Base-by-base conservation (phyloP, 1,140 invertebrate species). In the Mactra quadrangularis region DNA sequence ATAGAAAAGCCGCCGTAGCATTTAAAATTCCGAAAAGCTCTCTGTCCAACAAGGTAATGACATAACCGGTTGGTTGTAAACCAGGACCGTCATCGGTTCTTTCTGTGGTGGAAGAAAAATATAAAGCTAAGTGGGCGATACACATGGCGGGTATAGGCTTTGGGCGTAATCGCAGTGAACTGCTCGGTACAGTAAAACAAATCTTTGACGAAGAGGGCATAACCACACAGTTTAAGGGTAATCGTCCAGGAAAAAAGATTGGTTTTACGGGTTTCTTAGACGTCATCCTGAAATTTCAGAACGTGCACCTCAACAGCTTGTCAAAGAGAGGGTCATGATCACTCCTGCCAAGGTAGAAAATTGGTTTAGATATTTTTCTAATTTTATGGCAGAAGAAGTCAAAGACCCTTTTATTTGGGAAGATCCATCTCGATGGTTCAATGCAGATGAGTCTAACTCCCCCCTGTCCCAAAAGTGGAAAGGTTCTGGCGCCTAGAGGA, bases 301-400 rank as follows among this genome's bases (percentile, higher is more conserved):
- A 17, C 3, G 25, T 17, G 33, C 45, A 53, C 19, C 60, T 13
- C 31, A 62, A 15, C 59, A 60, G 60, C 57, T 76, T 22, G 45
- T 29, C 35, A 76, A 62, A 52, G 60, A 77, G 33, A 79, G 74
- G 55, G 72, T 62, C 1, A 35, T 76, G n/a, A 52, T 57, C 17
- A 59, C 71, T 11, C 19, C 53, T 11, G 29, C 27, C 9, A 74
- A 79, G 59, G 29, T 60, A 1, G 31, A 45, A 9, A 50, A 52
- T 22, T 82, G 78, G 84, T 85, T 85, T 33, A 19, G 1, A n/a
- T 50, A 64, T 33, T 75, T 82, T n/a, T 38, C 60, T 27, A 25
- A 29, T 3, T 82, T 41, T 64, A 22, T 78, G 1, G 52, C 47
- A 27, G 55, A 38, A 17, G 66, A 70, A 41, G 38, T 70, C 19